Evolutionary conservation across 2,113 vertebrate genomes (phyloP), one percentile per base, ranked within the genome.

Genomic region (Passerina amoena): DNA sequence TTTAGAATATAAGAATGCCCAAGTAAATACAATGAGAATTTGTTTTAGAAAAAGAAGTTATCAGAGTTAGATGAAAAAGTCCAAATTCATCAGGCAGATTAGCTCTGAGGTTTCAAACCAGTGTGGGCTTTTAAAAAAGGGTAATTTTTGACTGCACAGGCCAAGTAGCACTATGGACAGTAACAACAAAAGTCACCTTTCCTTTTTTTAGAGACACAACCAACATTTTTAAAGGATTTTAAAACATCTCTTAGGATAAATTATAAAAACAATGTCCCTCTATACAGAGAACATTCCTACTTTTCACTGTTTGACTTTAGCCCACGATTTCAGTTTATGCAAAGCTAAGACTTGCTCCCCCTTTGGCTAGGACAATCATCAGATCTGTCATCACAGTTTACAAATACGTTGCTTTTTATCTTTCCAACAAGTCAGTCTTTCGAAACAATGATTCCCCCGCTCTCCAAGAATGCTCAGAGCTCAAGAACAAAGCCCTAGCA

Each of bases 111-210:
- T 10, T 77, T 28, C 59, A 63, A 53, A 80, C 15, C 38, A 47
- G 3, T 3, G 25, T 17, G 18, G 51, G 37, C 15, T 60, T 90
- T 82, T 33, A 2, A 17, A 73, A 73, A 75, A 13, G 25, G 33
- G 11, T 37, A 56, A 66, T 17, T 82, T 79, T 53, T 71, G 25
- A 37, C 28, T 47, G 9, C 60, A 4, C 18, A 10, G 35, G 14
- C 20, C 0, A 0, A 92, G 69, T 5, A 73, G 40, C 10, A 5
- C 17, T 50, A 10, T 10, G 37, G 64, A 53, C 65, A 87, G 28
- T 8, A 15, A 33, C 45, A 78, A 27, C 21, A 47, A 45, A 73
- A 71, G 33, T 28, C 1, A 28, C 40, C 53, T 38, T 51, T 50
- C 13, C 35, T 37, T 44, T 77, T 87, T 53, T 42, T 10, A 15